Conservation (phyloP, 92 coral and sea anemone genomes). For the Umimayanthus kanabou region DNA sequence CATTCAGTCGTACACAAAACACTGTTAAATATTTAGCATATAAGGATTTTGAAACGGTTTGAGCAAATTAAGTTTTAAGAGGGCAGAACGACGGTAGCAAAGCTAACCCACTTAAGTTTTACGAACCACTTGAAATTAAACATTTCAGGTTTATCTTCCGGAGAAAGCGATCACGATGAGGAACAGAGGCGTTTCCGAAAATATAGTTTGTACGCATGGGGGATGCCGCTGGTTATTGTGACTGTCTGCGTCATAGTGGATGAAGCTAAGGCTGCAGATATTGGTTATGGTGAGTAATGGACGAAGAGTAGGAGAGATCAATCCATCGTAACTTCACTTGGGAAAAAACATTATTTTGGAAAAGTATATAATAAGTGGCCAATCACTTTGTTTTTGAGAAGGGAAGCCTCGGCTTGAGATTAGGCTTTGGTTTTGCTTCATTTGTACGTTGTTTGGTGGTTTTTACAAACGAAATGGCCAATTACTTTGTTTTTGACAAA, state of each 20-base stretch:
- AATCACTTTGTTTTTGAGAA: too few relatives aligned
- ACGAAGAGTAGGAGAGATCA: background rate
- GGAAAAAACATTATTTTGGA: background rate
- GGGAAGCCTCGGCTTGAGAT: too few relatives aligned
- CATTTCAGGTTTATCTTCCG: background rate
- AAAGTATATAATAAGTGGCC: background rate
- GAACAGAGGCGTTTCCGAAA: background rate
- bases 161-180: background rate
- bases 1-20: too few relatives aligned
- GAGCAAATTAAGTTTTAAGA: too few relatives aligned
- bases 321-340: background rate
- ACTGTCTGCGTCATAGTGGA: background rate
- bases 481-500: too few relatives aligned
- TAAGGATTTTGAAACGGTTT: too few relatives aligned
- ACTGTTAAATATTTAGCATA: too few relatives aligned
- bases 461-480: too few relatives aligned
- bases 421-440: too few relatives aligned
- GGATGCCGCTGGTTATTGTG: background rate
- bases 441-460: too few relatives aligned
- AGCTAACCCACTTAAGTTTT: background rate
- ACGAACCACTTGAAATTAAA: background rate
- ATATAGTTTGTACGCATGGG: conserved; percentile 2
- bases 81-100: too few relatives aligned
- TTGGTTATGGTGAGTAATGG: background rate
- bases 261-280: background rate